These are phyloP conservation scores for Penelope pileata DNA, from an alignment of 2,113 vertebrate genomes.

Conservation along the genomic window DNA sequence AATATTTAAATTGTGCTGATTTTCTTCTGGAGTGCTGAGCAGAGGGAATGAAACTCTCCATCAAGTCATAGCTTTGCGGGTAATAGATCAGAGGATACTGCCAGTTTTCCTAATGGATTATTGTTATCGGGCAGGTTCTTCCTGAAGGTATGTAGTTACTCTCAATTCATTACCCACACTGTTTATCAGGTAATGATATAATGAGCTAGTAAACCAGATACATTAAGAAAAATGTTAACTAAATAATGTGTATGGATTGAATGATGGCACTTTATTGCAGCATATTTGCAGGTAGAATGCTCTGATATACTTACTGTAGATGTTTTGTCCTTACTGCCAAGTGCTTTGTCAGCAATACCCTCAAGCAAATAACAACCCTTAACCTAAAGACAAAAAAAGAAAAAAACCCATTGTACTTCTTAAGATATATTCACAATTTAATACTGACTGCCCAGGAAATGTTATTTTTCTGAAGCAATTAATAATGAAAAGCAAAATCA, in stretches of 20 bases:
- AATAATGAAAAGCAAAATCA: constrained; percentile 23
- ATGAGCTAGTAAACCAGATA: constrained; percentile 68
- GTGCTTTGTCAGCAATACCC: constrained; percentile 72
- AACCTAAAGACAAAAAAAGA: constrained; percentile 46
- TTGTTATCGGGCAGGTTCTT: constrained; percentile 80
- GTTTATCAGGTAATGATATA: constrained; percentile 77
- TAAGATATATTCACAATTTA: constrained; percentile 67
- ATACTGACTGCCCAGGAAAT: constrained; percentile 51
- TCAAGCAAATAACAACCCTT: not conserved
- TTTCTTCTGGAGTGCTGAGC: constrained; percentile 84
- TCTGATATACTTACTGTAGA: constrained; percentile 59
- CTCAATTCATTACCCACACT: constrained; percentile 75
- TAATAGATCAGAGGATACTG: constrained; percentile 83
- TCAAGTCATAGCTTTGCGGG: constrained; percentile 81
- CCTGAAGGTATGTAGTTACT: constrained; percentile 82
- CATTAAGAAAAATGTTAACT: constrained; percentile 67
- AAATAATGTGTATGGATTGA: constrained; percentile 70
- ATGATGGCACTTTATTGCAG: constrained; percentile 74
- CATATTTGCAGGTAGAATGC: constrained; percentile 74
- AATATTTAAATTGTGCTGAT: constrained; percentile 83
- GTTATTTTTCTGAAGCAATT: constrained; percentile 50
- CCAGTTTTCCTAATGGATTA: constrained; percentile 83
- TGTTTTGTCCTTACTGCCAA: constrained; percentile 44
- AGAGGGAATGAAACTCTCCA: constrained; percentile 83
- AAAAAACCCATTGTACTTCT: constrained; percentile 45